Conservation (phyloP, 2,888 invertebrate species). For the Meliscaeva auricollis region DNA sequence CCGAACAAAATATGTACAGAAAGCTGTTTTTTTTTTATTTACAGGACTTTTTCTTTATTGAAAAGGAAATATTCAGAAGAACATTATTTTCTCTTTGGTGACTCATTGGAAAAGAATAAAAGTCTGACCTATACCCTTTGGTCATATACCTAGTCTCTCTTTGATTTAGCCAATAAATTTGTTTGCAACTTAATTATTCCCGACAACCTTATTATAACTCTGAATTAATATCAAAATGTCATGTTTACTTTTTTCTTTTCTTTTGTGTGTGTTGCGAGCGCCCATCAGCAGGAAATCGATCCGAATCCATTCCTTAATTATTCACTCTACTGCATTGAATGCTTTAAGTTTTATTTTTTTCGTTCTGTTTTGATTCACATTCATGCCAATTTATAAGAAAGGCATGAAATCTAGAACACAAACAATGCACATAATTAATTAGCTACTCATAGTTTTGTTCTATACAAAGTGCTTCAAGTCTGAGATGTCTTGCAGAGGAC, state of each 20-base stretch:
- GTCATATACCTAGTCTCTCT: neutral
- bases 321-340: constrained; percentile 54
- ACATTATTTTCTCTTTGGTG: neutral
- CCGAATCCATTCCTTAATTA: constrained; percentile 44
- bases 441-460: neutral
- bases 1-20: no score
- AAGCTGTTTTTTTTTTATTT: no score
- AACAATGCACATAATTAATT: neutral
- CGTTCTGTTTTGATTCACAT: neutral
- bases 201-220: constrained; percentile 14
- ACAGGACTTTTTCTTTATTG: no score
- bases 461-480: no score
- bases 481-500: no score
- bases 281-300: constrained; percentile 41
- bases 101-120: neutral
- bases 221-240: constrained; percentile 5
- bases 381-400: constrained; percentile 5
- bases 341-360: neutral
- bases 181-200: constrained; percentile 20
- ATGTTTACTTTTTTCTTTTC: constrained; percentile 12
- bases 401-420: constrained; percentile 19
- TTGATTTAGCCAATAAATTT: neutral
- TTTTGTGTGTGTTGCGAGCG: neutral
- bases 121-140: neutral
- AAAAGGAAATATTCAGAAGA: no score